A percentile compares a stretch with the other conserved stretches of the same genome.
Evolutionary conservation across 2,888 invertebrate genomes (phyloP).

Genomic region (Carterocephalus palaemon): DNA sequence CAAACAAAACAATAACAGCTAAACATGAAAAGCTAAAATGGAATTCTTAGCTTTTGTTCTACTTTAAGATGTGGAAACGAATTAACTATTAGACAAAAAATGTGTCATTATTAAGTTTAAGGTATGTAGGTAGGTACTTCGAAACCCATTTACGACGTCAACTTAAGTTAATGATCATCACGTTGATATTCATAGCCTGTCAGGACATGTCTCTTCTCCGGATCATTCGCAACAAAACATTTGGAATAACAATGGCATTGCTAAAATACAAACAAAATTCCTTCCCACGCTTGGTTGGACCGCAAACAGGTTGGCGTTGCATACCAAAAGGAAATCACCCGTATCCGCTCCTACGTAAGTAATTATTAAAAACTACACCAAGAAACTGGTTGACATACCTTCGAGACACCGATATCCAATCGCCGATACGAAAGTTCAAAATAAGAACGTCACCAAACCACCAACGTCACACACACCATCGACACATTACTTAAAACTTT

Average conservation of each 20-base stretch:
- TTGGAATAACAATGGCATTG: slow-evolving; percentile 29
- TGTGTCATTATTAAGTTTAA: too few relatives aligned
- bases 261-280: slow-evolving; percentile 52
- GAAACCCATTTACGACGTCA: not conserved
- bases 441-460: slow-evolving; percentile 41
- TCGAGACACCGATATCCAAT: slow-evolving; percentile 32
- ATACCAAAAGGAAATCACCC: slow-evolving; percentile 66
- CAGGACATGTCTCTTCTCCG: not conserved
- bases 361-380: slow-evolving; percentile 50
- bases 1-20: too few relatives aligned
- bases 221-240: slow-evolving; percentile 7
- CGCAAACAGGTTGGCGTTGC: slow-evolving; percentile 67
- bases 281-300: slow-evolving; percentile 72
- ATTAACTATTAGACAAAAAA: too few relatives aligned
- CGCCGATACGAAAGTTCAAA: slow-evolving; percentile 28
- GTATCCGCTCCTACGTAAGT: slow-evolving; percentile 51
- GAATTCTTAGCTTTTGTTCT: too few relatives aligned
- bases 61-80: too few relatives aligned
- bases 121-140: too few relatives aligned
- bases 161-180: slow-evolving; percentile 1
- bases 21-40: too few relatives aligned
- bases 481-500: slow-evolving; percentile 64
- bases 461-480: slow-evolving; percentile 43
- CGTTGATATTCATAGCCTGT: slow-evolving; percentile 10
- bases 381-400: slow-evolving; percentile 56